A percentile compares a stretch with the other conserved stretches of the same genome.
These are phyloP conservation scores for Gavialis gangeticus DNA, from an alignment of 2,113 vertebrate genomes.

Conservation along the genomic window DNA sequence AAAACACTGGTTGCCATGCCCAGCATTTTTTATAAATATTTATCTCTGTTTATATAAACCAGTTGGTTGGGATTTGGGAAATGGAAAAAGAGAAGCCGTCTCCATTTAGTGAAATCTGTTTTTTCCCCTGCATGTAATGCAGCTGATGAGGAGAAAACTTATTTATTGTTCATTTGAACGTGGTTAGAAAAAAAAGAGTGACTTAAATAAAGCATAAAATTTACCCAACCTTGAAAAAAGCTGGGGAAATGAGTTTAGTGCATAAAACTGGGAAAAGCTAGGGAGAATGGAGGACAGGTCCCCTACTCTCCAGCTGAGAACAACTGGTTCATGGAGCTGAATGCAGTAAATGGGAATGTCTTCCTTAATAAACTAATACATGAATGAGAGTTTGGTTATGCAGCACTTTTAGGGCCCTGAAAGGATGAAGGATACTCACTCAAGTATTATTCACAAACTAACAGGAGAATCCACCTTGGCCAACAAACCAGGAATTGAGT, in stretches of 20 bases:
- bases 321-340: neutral
- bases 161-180: slow-evolving; percentile 45
- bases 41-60: slow-evolving; percentile 65
- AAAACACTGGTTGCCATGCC: slow-evolving; percentile 54
- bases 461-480: neutral
- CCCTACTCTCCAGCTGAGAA: neutral
- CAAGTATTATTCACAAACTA: neutral
- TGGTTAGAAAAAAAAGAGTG: slow-evolving; percentile 46
- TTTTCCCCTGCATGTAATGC: slow-evolving; percentile 43
- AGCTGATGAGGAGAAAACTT: slow-evolving; percentile 54
- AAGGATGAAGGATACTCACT: neutral
- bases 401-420: neutral
- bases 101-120: slow-evolving; percentile 56
- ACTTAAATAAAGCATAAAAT: slow-evolving; percentile 33
- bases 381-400: neutral
- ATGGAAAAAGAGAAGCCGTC: slow-evolving; percentile 60
- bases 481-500: neutral
- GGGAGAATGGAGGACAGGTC: neutral
- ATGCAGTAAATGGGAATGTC: too few species aligned
- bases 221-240: slow-evolving; percentile 39
- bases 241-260: slow-evolving; percentile 6
- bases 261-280: slow-evolving; percentile 3
- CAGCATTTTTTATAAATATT: slow-evolving; percentile 72
- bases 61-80: slow-evolving; percentile 62
- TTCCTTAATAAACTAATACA: too few species aligned